Conservation (phyloP, 2,888 invertebrate species). For the Ametastegia equiseti region DNA sequence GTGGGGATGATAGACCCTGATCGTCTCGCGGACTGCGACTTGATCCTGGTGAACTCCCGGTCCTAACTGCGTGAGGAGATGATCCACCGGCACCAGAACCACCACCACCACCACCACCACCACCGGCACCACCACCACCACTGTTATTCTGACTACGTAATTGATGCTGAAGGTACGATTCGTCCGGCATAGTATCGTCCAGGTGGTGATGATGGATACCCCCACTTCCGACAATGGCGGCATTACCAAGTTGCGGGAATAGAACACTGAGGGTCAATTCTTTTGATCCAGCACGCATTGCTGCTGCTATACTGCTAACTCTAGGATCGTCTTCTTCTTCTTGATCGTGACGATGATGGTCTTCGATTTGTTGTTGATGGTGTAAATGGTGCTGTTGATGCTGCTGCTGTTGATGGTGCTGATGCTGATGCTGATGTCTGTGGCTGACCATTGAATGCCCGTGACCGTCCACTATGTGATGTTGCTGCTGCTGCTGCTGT, state of each 20-base stretch:
- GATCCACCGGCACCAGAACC: conserved; percentile 54
- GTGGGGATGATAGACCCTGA: conserved; percentile 61
- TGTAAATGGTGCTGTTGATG: not conserved
- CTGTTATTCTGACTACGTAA: conserved; percentile 57
- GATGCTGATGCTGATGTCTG: conserved; percentile 50
- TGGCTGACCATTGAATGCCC: conserved; percentile 33
- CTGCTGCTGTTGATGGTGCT: conserved; percentile 50
- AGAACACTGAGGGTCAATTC: conserved; percentile 64
- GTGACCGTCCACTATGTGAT: conserved; percentile 40
- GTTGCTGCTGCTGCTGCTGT: no score
- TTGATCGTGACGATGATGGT: conserved; percentile 50
- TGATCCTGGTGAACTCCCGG: conserved; percentile 70
- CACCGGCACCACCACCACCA: conserved; percentile 49
- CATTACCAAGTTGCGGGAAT: conserved; percentile 59
- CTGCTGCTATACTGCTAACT: conserved; percentile 58
- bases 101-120: conserved; percentile 52
- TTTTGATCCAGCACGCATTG: conserved; percentile 64
- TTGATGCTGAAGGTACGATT: conserved; percentile 69
- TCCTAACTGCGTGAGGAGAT: conserved; percentile 64
- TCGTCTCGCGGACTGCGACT: conserved; percentile 71
- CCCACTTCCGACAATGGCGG: conserved; percentile 22
- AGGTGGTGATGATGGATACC: conserved; percentile 60
- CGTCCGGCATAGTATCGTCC: conserved; percentile 67
- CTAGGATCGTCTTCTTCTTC: conserved; percentile 62
- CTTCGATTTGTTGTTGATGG: conserved; percentile 13